A percentile compares a stretch with the other conserved stretches of the same genome.
Evolutionary conservation across 2,797 vertebrate genomes (phyloP).

Genomic region (Rhinatrema bivittatum): DNA sequence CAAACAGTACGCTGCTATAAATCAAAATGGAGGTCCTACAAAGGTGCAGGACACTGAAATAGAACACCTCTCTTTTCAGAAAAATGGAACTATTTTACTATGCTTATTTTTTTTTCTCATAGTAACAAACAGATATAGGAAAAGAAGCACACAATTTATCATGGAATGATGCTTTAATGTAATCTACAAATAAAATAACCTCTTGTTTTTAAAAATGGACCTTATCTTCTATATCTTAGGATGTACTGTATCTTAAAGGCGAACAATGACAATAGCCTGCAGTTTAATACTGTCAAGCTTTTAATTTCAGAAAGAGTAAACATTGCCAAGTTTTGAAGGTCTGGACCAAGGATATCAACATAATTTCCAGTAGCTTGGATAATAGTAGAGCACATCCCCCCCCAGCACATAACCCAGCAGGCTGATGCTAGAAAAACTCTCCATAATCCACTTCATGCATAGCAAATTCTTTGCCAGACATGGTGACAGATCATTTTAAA

Average conservation of each 20-base stretch:
- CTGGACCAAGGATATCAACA: constrained; percentile 60
- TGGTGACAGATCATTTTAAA: constrained; percentile 22
- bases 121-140: no score
- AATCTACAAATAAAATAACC: no score
- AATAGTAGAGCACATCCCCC: constrained; percentile 39
- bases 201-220: no score
- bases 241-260: constrained; percentile 35
- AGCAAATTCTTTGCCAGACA: constrained; percentile 21
- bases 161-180: no score
- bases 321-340: constrained; percentile 59
- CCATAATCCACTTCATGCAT: constrained; percentile 26
- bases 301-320: constrained; percentile 59
- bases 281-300: constrained; percentile 50
- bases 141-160: no score
- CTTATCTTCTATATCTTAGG: no score
- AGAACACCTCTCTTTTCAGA: no score
- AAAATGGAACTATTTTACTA: no score
- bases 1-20: no score
- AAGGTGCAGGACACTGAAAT: no score
- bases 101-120: no score
- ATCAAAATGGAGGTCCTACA: no score
- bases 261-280: constrained; percentile 36
- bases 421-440: constrained; percentile 32
- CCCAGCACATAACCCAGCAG: constrained; percentile 43
- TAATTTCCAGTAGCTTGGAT: constrained; percentile 53